These are phyloP conservation scores for Phengaris arion DNA, from an alignment of 2,888 invertebrate genomes.

Conservation along the genomic window DNA sequence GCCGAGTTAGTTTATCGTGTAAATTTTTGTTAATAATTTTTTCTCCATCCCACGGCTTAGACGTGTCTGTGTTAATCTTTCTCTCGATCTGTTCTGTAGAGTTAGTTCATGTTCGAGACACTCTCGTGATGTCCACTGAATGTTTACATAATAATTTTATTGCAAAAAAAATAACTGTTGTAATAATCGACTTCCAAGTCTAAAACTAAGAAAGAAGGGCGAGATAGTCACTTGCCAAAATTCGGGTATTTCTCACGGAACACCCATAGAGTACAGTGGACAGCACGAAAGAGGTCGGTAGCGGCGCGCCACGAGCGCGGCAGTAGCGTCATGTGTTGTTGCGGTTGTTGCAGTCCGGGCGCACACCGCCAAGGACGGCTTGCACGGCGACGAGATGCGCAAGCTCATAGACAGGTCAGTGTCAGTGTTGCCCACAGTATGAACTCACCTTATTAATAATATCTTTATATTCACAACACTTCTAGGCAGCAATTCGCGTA, in stretches of 20 bases:
- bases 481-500: not conserved
- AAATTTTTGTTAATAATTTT: conserved; percentile 47
- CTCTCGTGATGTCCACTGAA: conserved; percentile 52
- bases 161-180: not conserved
- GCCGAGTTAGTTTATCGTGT: conserved; percentile 38
- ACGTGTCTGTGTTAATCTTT: conserved; percentile 72
- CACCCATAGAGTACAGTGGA: conserved; percentile 40
- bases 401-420: conserved; percentile 98
- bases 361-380: conserved; percentile 91
- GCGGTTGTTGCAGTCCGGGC: conserved; percentile 83
- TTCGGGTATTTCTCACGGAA: not conserved
- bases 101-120: conserved; percentile 61
- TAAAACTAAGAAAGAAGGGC: not conserved
- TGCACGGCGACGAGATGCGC: conserved; percentile 97
- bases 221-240: not conserved
- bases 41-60: conserved; percentile 58
- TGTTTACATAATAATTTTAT: not conserved
- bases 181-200: not conserved
- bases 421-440: conserved; percentile 42
- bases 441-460: conserved; percentile 23
- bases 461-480: not conserved
- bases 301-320: conserved; percentile 61
- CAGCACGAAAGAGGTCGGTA: conserved; percentile 56
- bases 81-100: conserved; percentile 67
- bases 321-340: conserved; percentile 77